A percentile compares a stretch with the other conserved stretches of the same genome.
phyloP scores from a whole-genome alignment of 2,888 invertebrate genomes.

The Serripes groenlandicus region DNA sequence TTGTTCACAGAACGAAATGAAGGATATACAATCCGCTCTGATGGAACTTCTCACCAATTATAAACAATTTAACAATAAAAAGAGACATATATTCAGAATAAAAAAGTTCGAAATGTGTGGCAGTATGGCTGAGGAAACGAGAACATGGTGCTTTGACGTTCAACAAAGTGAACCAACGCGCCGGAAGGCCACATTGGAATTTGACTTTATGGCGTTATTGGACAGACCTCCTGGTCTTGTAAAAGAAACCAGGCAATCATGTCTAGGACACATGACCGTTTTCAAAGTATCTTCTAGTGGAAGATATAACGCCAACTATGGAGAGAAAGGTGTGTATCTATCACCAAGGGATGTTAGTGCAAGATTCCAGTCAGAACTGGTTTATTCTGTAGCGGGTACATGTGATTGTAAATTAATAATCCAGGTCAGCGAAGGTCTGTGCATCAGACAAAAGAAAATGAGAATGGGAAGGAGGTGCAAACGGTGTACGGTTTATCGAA shows the following conservation, averaged over 20 bases:
- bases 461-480: neutral
- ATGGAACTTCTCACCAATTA: neutral
- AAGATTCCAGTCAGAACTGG: neutral
- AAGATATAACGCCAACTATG: neutral
- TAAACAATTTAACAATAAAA: neutral
- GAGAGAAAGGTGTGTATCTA: neutral
- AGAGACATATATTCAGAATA: neutral
- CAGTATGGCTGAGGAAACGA: neutral
- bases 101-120: neutral
- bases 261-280: neutral
- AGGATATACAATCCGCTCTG: neutral
- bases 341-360: neutral
- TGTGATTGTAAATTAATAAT: neutral
- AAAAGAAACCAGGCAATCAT: neutral
- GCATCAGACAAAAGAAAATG: neutral
- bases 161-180: no score
- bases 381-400: neutral
- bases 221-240: neutral
- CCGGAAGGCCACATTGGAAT: no score
- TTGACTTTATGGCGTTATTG: neutral
- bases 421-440: neutral
- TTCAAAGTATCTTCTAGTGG: neutral
- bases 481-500: neutral
- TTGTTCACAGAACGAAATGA: neutral
- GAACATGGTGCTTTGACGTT: no score